phyloP scores from a whole-genome alignment of 64 coral and sea anemone genomes.

The Actinia equina region DNA sequence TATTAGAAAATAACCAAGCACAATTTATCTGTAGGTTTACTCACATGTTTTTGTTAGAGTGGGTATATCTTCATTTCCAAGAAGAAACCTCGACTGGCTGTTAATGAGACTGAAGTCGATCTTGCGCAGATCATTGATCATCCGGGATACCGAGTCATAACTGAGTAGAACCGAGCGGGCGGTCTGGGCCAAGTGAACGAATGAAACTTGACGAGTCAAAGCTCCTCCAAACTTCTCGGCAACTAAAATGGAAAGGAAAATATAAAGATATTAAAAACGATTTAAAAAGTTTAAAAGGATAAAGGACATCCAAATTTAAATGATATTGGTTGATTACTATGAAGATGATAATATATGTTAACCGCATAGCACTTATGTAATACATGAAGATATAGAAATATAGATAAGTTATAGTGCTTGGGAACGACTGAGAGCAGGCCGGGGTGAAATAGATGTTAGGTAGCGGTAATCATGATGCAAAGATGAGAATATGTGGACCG shows the following conservation, averaged over 20 bases:
- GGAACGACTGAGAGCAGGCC: no score
- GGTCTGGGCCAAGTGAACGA: slow-evolving; percentile 93
- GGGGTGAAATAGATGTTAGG: no score
- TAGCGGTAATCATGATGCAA: no score
- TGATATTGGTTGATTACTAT: no score
- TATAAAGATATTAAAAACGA: neutral
- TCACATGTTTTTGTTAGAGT: slow-evolving; percentile 67
- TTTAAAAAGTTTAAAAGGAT: neutral
- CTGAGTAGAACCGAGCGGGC: slow-evolving; percentile 92
- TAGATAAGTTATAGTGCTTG: no score
- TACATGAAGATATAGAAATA: no score
- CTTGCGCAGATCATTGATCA: slow-evolving; percentile 69
- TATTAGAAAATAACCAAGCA: no score
- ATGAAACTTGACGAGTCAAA: slow-evolving; percentile 82
- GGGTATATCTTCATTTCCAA: slow-evolving; percentile 34
- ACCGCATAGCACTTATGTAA: no score
- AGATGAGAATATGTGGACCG: no score
- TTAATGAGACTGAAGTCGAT: slow-evolving; percentile 78
- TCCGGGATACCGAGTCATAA: slow-evolving; percentile 91
- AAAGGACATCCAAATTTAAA: no score
- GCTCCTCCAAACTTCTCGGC: slow-evolving; percentile 70
- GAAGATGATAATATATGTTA: no score
- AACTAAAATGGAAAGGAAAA: slow-evolving; percentile 45
- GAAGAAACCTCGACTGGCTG: slow-evolving; percentile 65
- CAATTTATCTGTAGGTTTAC: neutral